Conservation (phyloP, 2,888 invertebrate species). For the Cheilosia impressa region DNA sequence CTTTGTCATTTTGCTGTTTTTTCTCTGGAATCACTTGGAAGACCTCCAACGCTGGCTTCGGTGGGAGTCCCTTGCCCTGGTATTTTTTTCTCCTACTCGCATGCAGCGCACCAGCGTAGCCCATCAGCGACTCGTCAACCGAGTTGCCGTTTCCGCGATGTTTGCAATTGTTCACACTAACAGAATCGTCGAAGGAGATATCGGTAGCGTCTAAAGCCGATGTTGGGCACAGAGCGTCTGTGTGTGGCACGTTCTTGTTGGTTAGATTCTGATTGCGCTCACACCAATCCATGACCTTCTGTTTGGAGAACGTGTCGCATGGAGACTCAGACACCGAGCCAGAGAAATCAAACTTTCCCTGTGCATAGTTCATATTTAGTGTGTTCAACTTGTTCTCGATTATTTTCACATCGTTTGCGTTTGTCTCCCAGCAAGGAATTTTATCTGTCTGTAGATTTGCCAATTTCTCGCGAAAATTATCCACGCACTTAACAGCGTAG, state of each 20-base stretch:
- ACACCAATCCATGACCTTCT: slow-evolving; percentile 78
- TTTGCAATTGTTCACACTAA: slow-evolving; percentile 42
- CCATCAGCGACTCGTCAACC: slow-evolving; percentile 68
- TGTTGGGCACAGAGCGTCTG: neutral
- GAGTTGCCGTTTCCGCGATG: no score
- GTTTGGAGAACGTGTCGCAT: slow-evolving; percentile 75
- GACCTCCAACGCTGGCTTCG: slow-evolving; percentile 56
- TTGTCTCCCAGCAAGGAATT: slow-evolving; percentile 76
- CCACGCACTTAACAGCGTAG: slow-evolving; percentile 22
- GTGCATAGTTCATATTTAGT: slow-evolving; percentile 38
- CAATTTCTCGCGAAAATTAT: slow-evolving; percentile 55
- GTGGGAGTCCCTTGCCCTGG: slow-evolving; percentile 61
- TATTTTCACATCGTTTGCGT: slow-evolving; percentile 75
- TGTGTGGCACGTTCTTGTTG: slow-evolving; percentile 8
- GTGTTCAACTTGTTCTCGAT: slow-evolving; percentile 66
- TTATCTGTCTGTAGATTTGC: slow-evolving; percentile 58
- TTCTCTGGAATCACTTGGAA: slow-evolving; percentile 69
- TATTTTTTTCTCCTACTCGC: slow-evolving; percentile 71
- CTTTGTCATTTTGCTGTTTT: neutral
- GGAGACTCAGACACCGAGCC: slow-evolving; percentile 30
- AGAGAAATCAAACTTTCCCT: slow-evolving; percentile 41
- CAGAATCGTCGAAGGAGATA: slow-evolving; percentile 77
- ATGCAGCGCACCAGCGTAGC: slow-evolving; percentile 74
- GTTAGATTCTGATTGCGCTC: slow-evolving; percentile 76
- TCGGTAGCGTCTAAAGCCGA: slow-evolving; percentile 56